A percentile compares a stretch with the other conserved stretches of the same genome.
phyloP scores from a whole-genome alignment of 2,113 vertebrate genomes.

The Pseudopodoces humilis region DNA sequence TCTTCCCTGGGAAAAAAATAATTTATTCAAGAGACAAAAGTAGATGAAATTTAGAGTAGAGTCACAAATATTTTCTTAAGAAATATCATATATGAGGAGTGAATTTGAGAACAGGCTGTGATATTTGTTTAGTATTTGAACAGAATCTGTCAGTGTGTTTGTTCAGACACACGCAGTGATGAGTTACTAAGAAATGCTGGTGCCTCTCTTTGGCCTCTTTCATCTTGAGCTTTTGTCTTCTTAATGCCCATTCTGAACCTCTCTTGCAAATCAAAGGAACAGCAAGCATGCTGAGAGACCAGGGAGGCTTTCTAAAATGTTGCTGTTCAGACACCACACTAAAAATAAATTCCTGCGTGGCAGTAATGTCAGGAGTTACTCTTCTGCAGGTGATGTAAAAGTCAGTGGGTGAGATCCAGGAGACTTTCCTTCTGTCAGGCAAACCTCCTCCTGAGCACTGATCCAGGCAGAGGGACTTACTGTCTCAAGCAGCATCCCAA shows the following conservation, averaged over 20 bases:
- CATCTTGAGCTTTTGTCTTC: not conserved
- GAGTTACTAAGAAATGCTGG: not conserved
- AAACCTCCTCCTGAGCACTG: not conserved
- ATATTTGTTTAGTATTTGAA: slow-evolving; percentile 59
- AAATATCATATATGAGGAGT: slow-evolving; percentile 35
- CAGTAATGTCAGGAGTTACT: not conserved
- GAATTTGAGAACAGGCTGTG: slow-evolving; percentile 52
- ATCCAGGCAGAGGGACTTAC: not conserved
- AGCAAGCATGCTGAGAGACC: not conserved
- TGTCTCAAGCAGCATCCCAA: not conserved
- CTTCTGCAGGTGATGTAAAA: not conserved
- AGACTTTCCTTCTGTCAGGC: not conserved
- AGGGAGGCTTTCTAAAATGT: not conserved
- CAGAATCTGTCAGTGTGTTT: slow-evolving; percentile 36
- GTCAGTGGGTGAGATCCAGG: not conserved
- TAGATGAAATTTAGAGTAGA: slow-evolving; percentile 51
- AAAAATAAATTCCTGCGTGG: not conserved
- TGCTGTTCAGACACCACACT: not conserved
- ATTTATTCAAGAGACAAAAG: slow-evolving; percentile 34
- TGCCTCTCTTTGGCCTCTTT: not conserved
- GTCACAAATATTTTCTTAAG: slow-evolving; percentile 54
- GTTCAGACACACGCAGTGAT: not conserved
- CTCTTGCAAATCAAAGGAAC: not conserved
- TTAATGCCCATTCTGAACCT: not conserved
- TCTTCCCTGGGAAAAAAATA: not conserved